phyloP scores from a whole-genome alignment of 1,140 invertebrate species.

The Thaumatotibia leucotreta region DNA sequence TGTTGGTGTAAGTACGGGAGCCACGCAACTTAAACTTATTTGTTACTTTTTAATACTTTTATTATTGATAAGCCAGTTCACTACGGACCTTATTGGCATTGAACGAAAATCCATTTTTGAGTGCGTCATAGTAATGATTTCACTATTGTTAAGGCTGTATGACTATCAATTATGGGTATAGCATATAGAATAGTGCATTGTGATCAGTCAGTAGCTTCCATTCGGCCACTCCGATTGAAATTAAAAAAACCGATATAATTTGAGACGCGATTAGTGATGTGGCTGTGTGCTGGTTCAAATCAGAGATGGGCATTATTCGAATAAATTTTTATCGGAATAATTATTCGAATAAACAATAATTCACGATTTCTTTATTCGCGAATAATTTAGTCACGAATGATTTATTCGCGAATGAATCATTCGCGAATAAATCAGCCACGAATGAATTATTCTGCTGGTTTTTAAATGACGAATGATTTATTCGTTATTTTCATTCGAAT shows the following conservation, averaged over 20 bases:
- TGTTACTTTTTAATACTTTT: slow-evolving; percentile 61
- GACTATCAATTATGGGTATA: slow-evolving; percentile 73
- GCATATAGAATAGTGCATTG: slow-evolving; percentile 65
- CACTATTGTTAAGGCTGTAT: slow-evolving; percentile 71
- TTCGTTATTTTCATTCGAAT: no score
- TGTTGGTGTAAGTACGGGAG: slow-evolving; percentile 69
- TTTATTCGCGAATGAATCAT: no score
- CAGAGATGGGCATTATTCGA: no score
- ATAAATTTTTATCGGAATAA: no score
- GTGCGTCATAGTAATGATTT: slow-evolving; percentile 42
- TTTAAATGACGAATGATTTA: no score
- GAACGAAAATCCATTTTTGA: slow-evolving; percentile 34
- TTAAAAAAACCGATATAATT: slow-evolving; percentile 75
- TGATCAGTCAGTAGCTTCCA: slow-evolving; percentile 70
- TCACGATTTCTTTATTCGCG: no score
- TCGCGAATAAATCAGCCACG: no score
- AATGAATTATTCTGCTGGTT: no score
- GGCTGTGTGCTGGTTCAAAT: not conserved
- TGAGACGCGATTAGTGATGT: slow-evolving; percentile 59
- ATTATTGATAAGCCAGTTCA: slow-evolving; percentile 20
- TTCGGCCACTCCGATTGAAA: slow-evolving; percentile 67
- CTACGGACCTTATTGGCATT: slow-evolving; percentile 29
- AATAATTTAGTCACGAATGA: no score
- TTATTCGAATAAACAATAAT: no score
- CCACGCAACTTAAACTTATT: slow-evolving; percentile 65